Percentiles rank a stretch among this genome's conserved stretches.
Conservation (phyloP, 2,797 vertebrate species). For the Cossypha niveicapilla region DNA sequence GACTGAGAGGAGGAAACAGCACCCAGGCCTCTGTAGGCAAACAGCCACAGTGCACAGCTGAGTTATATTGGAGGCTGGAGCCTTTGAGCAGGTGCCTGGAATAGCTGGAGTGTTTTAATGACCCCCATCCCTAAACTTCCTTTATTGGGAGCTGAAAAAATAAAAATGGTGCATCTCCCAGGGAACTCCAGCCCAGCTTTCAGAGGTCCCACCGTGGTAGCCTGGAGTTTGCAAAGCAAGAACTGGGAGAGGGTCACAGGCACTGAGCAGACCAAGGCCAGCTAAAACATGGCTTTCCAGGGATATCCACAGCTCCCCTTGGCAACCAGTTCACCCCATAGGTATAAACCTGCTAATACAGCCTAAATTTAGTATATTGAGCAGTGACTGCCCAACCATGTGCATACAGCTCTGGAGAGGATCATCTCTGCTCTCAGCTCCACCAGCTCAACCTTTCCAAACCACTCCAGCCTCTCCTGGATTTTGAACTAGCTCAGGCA, state of each 20-base stretch:
- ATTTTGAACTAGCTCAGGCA: neutral
- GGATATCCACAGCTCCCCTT: neutral
- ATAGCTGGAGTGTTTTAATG: neutral
- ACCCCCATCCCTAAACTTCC: neutral
- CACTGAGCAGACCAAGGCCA: neutral
- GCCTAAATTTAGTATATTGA: neutral
- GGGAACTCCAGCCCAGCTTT: neutral
- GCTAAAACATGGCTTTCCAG: neutral
- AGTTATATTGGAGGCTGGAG: neutral
- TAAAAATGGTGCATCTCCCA: neutral
- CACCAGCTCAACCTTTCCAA: neutral
- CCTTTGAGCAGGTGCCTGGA: neutral
- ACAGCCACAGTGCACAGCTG: neutral
- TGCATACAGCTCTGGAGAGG: neutral
- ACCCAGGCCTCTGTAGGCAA: neutral
- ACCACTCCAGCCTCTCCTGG: neutral
- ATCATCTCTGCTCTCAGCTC: neutral
- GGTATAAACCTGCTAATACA: neutral
- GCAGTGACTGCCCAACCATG: neutral
- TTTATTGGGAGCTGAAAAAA: neutral
- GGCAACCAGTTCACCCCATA: neutral
- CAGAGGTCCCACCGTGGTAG: accelerated
- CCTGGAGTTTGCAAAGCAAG: neutral
- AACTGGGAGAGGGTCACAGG: neutral
- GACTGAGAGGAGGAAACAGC: neutral